These are phyloP conservation scores for Exocentrus adspersus DNA, from an alignment of 2,888 invertebrate species.

Conservation along the genomic window DNA sequence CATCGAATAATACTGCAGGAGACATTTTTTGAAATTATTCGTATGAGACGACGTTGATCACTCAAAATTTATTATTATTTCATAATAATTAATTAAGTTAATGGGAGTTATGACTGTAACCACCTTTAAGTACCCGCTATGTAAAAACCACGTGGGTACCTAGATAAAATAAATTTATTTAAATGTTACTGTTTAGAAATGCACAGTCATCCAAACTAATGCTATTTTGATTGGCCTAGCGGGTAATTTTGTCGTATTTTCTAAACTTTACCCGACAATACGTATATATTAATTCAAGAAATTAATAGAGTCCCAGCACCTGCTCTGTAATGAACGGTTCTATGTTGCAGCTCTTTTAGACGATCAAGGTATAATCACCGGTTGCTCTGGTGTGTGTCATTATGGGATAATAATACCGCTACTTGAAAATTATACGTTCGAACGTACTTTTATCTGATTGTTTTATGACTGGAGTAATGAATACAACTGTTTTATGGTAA, in stretches of 20 bases:
- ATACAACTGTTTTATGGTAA: conserved; percentile 34
- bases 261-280: conserved; percentile 31
- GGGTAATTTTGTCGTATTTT: conserved; percentile 30
- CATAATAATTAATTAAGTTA: too few species aligned
- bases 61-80: too few species aligned
- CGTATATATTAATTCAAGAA: conserved; percentile 50
- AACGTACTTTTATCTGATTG: conserved; percentile 43
- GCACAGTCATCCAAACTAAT: conserved; percentile 29
- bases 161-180: too few species aligned
- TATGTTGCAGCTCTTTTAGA: conserved; percentile 46
- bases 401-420: conserved; percentile 44
- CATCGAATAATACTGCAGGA: neutral
- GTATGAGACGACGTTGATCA: too few species aligned
- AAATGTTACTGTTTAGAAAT: neutral
- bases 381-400: conserved; percentile 48
- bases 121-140: too few species aligned
- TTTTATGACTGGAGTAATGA: conserved; percentile 33
- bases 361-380: conserved; percentile 46
- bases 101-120: too few species aligned
- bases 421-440: conserved; percentile 49
- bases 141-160: too few species aligned
- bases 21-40: neutral
- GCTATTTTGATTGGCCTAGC: conserved; percentile 49
- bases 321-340: conserved; percentile 58
- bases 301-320: conserved; percentile 56